Percentiles rank a stretch among this genome's conserved stretches.
phyloP scores from a whole-genome alignment of 64 coral and sea anemone genomes.

The Pocillopora damicornis region DNA sequence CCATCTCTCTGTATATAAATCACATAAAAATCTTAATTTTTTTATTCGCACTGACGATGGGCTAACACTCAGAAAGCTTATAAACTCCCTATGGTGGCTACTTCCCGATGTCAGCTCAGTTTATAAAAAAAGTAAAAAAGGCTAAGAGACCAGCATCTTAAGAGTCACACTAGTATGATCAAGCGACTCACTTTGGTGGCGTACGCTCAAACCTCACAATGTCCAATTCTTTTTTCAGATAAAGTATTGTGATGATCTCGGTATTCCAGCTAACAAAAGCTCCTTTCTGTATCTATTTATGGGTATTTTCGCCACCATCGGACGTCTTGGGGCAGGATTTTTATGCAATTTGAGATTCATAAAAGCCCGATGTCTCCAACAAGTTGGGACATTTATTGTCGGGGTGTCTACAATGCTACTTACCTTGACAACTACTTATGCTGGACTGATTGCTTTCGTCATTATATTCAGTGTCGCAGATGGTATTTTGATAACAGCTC shows the following conservation, averaged over 20 bases:
- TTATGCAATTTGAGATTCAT: neutral
- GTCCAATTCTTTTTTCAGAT: slow-evolving; percentile 6
- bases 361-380: neutral
- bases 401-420: slow-evolving; percentile 25
- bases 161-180: too few species aligned
- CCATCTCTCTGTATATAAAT: too few species aligned
- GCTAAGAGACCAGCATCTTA: too few species aligned
- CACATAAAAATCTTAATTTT: too few species aligned
- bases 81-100: too few species aligned
- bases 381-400: slow-evolving; percentile 5
- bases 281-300: slow-evolving; percentile 45
- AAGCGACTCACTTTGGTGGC: neutral
- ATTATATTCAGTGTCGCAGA: slow-evolving; percentile 26
- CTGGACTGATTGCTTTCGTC: slow-evolving; percentile 3
- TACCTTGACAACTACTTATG: neutral
- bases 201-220: neutral
- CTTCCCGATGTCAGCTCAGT: too few species aligned
- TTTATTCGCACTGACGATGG: too few species aligned
- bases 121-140: too few species aligned
- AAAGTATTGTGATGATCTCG: slow-evolving; percentile 34
- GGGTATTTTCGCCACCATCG: slow-evolving; percentile 25
- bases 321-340: slow-evolving; percentile 17
- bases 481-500: slow-evolving; percentile 24
- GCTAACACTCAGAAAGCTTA: too few species aligned
- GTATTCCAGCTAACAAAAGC: slow-evolving; percentile 17